Evolutionary conservation across 1,140 invertebrate species (phyloP), one percentile per base, ranked within the genome.

Genomic region (Camponotus floridanus): DNA sequence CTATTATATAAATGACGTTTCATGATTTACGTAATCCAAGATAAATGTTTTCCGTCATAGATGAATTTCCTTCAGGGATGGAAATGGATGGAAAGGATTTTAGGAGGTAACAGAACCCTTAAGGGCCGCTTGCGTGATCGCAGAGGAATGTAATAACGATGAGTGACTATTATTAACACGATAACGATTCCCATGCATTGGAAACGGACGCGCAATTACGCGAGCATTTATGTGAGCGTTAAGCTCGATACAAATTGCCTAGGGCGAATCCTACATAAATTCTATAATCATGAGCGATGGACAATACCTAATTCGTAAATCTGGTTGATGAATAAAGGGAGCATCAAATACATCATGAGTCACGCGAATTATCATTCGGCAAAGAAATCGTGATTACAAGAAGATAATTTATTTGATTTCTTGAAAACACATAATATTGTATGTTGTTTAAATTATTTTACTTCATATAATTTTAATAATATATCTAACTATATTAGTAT

Each of bases 191-290:
- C 9, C 48, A 31, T 62, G n/a, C 26, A 55, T 74, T 74, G 31
- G 36, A 48, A 73, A 31, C 42, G 39, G 61, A 11, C 4, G 36
- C 55, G 18, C 21, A 61, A 81, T 81, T 80, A 80, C 78, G 64
- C 21, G 65, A 61, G 21, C 36, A 73, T 26, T 31, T 70, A 61
- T n/a, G 26, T 26, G 31, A 45, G 21, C 18, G 21, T 11, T 55
- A 18, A 71, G 18, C 78, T 45, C 39, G 31, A 73, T 81, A 73
- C 79, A 73, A 73, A 81, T 81, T 59, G 51, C 39, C 31, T 21
- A 15, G 36, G 18, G 36, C 36, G 18, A 81, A 18, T 73, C 21
- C 55, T 73, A 36, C 36, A 51, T 55, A 59, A 18, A 31, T 33
- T 33, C 21, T 21, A 51, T 71, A 73, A 81, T 81, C 36, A 51